A percentile compares a stretch with the other conserved stretches of the same genome.
phyloP scores from a whole-genome alignment of 2,113 vertebrate species.

The Ceyx cyanopectus region DNA sequence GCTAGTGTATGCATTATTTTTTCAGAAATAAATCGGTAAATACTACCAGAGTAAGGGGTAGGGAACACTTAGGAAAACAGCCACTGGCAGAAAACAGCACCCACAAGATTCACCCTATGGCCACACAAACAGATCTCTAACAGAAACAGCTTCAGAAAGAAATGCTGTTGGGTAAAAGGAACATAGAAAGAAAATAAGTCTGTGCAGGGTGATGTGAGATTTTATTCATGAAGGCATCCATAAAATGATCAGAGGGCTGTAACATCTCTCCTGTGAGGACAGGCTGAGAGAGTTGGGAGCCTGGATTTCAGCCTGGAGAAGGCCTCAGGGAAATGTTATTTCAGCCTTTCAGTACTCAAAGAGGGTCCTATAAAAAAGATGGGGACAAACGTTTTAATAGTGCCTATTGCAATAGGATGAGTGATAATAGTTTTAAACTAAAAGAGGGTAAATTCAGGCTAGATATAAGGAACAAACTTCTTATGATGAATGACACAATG shows the following conservation, averaged over 20 bases:
- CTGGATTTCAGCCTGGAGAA: not conserved
- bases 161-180: not conserved
- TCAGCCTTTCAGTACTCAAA: not conserved
- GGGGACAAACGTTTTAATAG: not conserved
- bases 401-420: not conserved
- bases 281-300: not conserved
- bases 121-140: not conserved
- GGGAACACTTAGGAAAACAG: not conserved
- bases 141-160: not conserved
- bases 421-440: not conserved
- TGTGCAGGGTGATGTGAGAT: not conserved
- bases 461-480: not conserved
- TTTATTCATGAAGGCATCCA: not conserved
- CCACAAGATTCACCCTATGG: not conserved
- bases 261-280: not conserved
- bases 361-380: not conserved
- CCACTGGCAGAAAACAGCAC: not conserved
- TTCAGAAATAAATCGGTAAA: constrained; percentile 29
- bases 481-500: not conserved
- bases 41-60: not conserved
- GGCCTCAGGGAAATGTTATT: not conserved
- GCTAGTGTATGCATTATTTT: not conserved
- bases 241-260: not conserved
- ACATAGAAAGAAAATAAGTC: not conserved
- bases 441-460: not conserved